These are phyloP conservation scores for Eupithecia tripunctaria DNA, from an alignment of 2,888 invertebrate genomes.

Conservation along the genomic window DNA sequence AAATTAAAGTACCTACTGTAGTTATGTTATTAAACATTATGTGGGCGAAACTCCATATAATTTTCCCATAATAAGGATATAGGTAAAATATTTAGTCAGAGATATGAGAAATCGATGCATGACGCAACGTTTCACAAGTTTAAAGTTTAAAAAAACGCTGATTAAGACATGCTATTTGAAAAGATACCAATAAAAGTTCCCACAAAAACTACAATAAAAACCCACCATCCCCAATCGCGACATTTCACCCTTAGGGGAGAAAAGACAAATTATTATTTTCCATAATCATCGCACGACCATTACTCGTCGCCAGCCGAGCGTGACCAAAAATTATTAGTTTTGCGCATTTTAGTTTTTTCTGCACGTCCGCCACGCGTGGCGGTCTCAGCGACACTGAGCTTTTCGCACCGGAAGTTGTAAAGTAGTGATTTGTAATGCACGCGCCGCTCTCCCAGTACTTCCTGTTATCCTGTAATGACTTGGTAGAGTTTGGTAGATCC, in stretches of 20 bases:
- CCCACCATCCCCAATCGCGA: slow-evolving; percentile 58
- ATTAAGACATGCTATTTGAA: not conserved
- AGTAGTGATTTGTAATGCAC: slow-evolving; percentile 85
- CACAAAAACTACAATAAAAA: slow-evolving; percentile 59
- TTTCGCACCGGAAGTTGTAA: slow-evolving; percentile 80
- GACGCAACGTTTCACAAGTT: not conserved
- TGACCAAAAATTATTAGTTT: slow-evolving; percentile 76
- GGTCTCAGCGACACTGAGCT: slow-evolving; percentile 65
- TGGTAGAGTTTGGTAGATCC: slow-evolving; percentile 44
- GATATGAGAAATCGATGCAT: not conserved
- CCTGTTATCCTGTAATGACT: slow-evolving; percentile 78
- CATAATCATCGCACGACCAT: slow-evolving; percentile 81
- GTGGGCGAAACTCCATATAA: no score
- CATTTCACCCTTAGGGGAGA: slow-evolving; percentile 59
- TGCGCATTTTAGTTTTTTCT: slow-evolving; percentile 59
- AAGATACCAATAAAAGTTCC: slow-evolving; percentile 46
- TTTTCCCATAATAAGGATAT: no score
- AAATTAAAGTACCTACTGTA: no score
- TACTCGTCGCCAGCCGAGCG: slow-evolving; percentile 70
- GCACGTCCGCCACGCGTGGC: slow-evolving; percentile 67
- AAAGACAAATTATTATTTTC: slow-evolving; percentile 81
- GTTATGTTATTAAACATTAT: no score
- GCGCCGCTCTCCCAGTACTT: slow-evolving; percentile 81
- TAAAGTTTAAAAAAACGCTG: not conserved
- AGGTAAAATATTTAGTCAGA: not conserved